Evolutionary conservation across 2,888 invertebrate species (phyloP).

Genomic region (Apeira syringaria): DNA sequence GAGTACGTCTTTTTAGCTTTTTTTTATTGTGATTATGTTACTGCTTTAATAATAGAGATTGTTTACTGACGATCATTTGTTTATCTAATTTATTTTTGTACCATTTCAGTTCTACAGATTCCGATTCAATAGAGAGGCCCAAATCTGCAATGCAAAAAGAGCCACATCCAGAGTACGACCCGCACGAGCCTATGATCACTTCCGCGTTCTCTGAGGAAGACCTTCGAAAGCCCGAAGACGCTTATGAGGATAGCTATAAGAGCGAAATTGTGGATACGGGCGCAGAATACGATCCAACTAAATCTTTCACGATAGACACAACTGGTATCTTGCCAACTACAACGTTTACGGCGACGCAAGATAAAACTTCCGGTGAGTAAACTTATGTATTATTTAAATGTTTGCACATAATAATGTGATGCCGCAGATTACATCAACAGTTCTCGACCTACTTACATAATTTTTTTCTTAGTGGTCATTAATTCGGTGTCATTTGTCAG

Average conservation of each 20-base stretch:
- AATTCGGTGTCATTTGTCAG: too few species aligned
- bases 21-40: too few species aligned
- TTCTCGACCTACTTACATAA: too few species aligned
- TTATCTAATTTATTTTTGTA: conserved; percentile 3
- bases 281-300: conserved; percentile 56
- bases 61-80: too few species aligned
- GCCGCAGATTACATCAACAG: too few species aligned
- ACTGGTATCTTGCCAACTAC: conserved; percentile 49
- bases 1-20: conserved; percentile 57
- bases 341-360: conserved; percentile 48
- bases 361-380: conserved; percentile 58
- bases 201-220: conserved; percentile 78
- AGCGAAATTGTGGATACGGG: conserved; percentile 57
- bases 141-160: conserved; percentile 77
- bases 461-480: too few species aligned
- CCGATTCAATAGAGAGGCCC: conserved; percentile 72
- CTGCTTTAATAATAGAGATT: too few species aligned
- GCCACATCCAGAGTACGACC: conserved; percentile 73
- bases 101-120: conserved; percentile 67
- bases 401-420: too few species aligned
- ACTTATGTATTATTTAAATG: too few species aligned
- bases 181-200: conserved; percentile 79
- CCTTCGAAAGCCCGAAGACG: conserved; percentile 70
- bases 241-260: conserved; percentile 64
- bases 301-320: conserved; percentile 56